Conservation (phyloP, 2,888 invertebrate species). For the Orchestes rusci region DNA sequence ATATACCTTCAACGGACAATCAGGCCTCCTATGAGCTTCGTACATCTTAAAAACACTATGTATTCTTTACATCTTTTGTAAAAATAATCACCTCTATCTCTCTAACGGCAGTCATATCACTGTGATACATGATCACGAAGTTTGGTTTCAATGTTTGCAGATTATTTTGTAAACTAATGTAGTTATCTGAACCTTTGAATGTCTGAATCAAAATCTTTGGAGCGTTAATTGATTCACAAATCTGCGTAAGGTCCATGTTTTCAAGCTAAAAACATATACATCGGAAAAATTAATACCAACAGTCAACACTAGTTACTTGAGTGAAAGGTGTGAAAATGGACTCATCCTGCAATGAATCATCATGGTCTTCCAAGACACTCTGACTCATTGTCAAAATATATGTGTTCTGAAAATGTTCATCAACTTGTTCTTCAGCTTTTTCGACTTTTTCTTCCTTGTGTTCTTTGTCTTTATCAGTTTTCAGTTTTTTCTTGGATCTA, state of each 20-base stretch:
- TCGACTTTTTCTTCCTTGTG: conserved; percentile 27
- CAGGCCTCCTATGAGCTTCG: conserved; percentile 54
- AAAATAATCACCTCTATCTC: conserved; percentile 67
- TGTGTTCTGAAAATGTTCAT: conserved; percentile 51
- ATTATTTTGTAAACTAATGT: conserved; percentile 63
- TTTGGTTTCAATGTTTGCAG: conserved; percentile 64
- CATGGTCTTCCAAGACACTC: conserved; percentile 31
- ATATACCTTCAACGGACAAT: conserved; percentile 64
- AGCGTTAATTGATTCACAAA: conserved; percentile 48
- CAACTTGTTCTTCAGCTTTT: conserved; percentile 40
- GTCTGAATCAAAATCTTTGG: conserved; percentile 71
- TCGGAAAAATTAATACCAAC: no score
- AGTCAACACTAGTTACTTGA: no score
- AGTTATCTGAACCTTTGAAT: conserved; percentile 65
- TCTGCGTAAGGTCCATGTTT: conserved; percentile 58
- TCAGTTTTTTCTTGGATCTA: conserved; percentile 14
- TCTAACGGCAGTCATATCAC: conserved; percentile 78
- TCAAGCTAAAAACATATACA: conserved; percentile 60
- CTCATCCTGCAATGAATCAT: conserved; percentile 14
- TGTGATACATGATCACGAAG: conserved; percentile 85
- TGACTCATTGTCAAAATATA: conserved; percentile 68
- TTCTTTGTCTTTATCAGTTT: conserved; percentile 7
- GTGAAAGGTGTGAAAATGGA: conserved; percentile 55
- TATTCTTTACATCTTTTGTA: neutral
- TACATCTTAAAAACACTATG: conserved; percentile 50